phyloP scores from a whole-genome alignment of 2,797 vertebrate genomes.

The Malurus splendens region DNA sequence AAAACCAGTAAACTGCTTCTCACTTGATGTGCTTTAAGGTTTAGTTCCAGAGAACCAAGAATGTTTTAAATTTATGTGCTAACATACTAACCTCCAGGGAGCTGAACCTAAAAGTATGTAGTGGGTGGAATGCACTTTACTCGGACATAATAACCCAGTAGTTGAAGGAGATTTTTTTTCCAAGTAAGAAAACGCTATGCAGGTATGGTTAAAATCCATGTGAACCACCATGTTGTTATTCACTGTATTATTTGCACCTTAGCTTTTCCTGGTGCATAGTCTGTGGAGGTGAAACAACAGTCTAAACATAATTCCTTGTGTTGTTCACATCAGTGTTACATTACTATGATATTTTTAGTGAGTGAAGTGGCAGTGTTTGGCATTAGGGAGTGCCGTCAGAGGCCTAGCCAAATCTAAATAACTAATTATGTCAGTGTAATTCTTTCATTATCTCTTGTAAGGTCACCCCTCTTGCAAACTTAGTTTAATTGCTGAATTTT shows the following conservation, averaged over 20 bases:
- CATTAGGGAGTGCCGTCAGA: neutral
- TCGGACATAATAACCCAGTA: neutral
- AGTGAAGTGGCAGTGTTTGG: neutral
- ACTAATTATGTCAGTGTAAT: neutral
- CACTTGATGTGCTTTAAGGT: neutral
- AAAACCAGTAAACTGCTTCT: constrained; percentile 23
- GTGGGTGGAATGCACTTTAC: neutral
- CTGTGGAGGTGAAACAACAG: neutral
- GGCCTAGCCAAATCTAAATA: neutral
- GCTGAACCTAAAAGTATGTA: neutral
- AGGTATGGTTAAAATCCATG: neutral
- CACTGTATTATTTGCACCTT: neutral
- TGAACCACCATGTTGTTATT: neutral
- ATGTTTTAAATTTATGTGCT: neutral
- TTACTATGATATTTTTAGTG: neutral
- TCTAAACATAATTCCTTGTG: neutral
- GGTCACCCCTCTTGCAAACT: neutral
- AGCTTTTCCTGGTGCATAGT: neutral
- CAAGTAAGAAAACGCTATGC: neutral
- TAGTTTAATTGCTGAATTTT: neutral
- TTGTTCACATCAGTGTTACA: neutral
- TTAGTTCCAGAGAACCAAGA: neutral
- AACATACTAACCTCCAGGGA: neutral
- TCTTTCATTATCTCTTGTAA: neutral
- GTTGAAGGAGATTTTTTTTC: neutral